Base-by-base conservation (phyloP, 2,797 vertebrate genomes). In the Alosa sapidissima region DNA sequence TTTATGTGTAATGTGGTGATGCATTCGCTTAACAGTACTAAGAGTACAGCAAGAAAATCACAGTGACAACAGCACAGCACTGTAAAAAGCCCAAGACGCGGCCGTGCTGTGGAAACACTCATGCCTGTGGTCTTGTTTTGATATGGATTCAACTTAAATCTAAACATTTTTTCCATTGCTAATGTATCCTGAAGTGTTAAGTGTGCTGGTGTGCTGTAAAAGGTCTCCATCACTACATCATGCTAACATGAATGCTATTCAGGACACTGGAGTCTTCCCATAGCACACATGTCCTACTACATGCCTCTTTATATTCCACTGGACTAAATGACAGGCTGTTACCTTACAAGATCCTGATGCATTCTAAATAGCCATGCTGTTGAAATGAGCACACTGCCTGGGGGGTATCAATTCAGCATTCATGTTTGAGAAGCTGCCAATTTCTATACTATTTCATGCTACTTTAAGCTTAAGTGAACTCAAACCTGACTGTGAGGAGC, bases 301-400 rank as follows among this genome's bases (percentile, higher is more conserved):
- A 78, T 47, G 6, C 33, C 33, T 75, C 68, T 45, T 75, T 75
- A 68, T 33, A 75, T 75, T 75, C 68, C 5, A 8, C 72, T 16
- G 36, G 7, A 19, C 41, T 78, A 19, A 47, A 78, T 78, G 72
- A 47, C 72, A 78, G 16, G 72, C 36, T 78, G 72, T 47, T 78
- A 62, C 58, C 58, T 24, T 62, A 19, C 41, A 45, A 60, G 78
- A 24, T 52, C 41, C 33, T 47, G 85, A 75, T 75, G 16, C 47
- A 62, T 81, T 83, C 51, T 81, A 83, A 62, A 82, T 78, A 81
- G 83, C 81, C 41, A 24, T 75, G 58, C 45, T 81, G 85, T 65
- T 83, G 72, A 45, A 82, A 83, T 58, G 51, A 55, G 58, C n/a
- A 28, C n/a, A 58, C n/a, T 81, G 36, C 52, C 81, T 58, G 52